Base-by-base conservation (phyloP, 2,797 vertebrate species). In the Varecia variegata region DNA sequence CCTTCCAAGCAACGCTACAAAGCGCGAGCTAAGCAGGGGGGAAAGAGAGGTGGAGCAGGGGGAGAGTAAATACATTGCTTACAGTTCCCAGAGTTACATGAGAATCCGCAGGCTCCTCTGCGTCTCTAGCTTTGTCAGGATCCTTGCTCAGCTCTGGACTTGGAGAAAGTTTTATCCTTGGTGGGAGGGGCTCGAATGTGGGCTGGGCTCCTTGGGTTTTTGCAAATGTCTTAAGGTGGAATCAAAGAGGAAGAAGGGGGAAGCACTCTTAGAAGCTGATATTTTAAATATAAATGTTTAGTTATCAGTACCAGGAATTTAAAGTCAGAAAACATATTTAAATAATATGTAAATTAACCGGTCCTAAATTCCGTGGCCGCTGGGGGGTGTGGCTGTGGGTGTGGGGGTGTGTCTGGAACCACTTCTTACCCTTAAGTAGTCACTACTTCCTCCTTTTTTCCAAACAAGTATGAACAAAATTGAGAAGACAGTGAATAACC, bases 191-290 rank as follows among this genome's bases (percentile, higher is more conserved):
- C 93, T 71, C 32, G 74, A 2, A 10, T 35, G 92, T 96, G 95
- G 94, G 97, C 95, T 5, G 97, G 92, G 67, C 93, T 86, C 71
- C n/a, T 56, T 4, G 10, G 3, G 43, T 8, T 32, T 71, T 15
- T 5, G 84, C 67, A 8, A 77, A 85, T 14, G 25, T 92, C 52
- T 98, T 98, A 98, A 98, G 97, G 98, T 98, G 96, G 98, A 95
- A 90, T 95, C 71, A 84, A 92, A 92, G 74, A 50, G 45, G 10
- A 60, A 82, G 81, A 1, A 1, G 21, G 40, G 10, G 4, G 8
- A 60, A 38, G 23, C 20, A 3, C 10, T 45, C 74, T 0, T 15
- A 58, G 60, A 83, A n/a, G 25, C 17, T 32, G 11, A 3, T 45
- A 5, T 18, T 58, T 60, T 43, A 68, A 52, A 43, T 3, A 50